Base-by-base conservation (phyloP, 1,140 invertebrate genomes). In the Drosophila kohkoa region DNA sequence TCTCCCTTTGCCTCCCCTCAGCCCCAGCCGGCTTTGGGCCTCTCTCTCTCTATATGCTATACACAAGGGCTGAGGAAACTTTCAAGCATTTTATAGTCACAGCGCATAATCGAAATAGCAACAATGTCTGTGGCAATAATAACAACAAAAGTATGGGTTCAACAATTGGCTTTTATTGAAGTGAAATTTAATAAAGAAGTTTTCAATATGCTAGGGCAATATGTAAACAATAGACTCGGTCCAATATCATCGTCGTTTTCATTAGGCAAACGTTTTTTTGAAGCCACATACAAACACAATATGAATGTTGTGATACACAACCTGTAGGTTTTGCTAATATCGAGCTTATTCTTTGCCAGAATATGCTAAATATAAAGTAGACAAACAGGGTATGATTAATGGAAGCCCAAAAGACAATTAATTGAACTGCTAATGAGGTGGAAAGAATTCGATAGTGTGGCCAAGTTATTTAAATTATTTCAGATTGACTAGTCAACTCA, bases 101-200 rank as follows among this genome's bases (percentile, higher is more conserved):
- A 69, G 46, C 45, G 41, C 62, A 77, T 77, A 68, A 77, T 77
- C 68, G 69, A 65, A 75, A 74, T 64, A 55, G 52, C 64, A 77
- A 67, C 58, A 68, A 72, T 60, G 69, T 66, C 62, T 43, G 45
- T 3, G 49, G 45, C 72, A 78, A 68, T 45, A 67, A 57, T 32
- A 57, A 35, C 43, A 67, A 48, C 28, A 58, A 51, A 30, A 71
- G 16, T 49, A 77, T 68, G 20, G 63, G 52, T 38, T 35, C 59
- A 66, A 73, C 71, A 77, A 86, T 88, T 86, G 83, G 64, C 68
- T 79, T 86, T 79, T 79, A 86, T 76, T 88, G 68, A 72, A 82
- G 65, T 76, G 38, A 79, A 86, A 86, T 86, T 87, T 75, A 76
- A 82, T 87, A 87, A 88, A 82, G 79, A 79, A 88, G 68, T 88